Evolutionary conservation across 1,140 invertebrate species (phyloP), one percentile per base, ranked within the genome.

Genomic region (Drosophila burlai): DNA sequence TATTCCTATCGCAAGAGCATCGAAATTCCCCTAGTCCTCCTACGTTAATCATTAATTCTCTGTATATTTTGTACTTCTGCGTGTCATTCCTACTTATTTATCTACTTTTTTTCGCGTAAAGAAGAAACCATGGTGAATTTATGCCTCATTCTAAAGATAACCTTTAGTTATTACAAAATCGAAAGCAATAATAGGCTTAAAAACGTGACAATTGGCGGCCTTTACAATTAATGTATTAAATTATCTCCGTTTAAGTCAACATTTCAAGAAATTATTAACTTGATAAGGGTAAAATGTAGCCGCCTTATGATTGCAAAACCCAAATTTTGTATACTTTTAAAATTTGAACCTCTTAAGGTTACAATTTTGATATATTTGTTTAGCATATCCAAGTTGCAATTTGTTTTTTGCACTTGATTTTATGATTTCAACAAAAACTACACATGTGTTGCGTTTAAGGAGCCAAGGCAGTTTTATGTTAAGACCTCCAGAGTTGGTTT

Each of bases 371-470:
- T 74, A 78, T 73, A 6, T n/a, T 6, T 58, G 71, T 81, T 15
- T 7, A 64, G 74, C 64, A 45, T 81, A 64, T 75, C 66, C 75
- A 55, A 71, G 38, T 76, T 65, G 77, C 73, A 81, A 83, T 69
- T 83, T 83, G 77, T 83, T 84, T 87, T 75, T 63, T 47, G 81
- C 81, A 81, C 83, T 79, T 80, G 47, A 50, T 75, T 85, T 77
- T 71, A 40, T 40, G 34, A n/a, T 26, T 40, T 38, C 11, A 55
- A 24, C 52, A 38, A 58, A 24, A 40, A 2, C 13, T 26, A 29
- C 13, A 26, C 8, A 38, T 52, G 29, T 34, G 50, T 21, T 46
- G 42, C 34, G 18, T 18, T 71, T 71, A 6, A 18, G 42, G 46
- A 38, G 4, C 6, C 21, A 38, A 36, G 45, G 13, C 26, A 24